phyloP scores from a whole-genome alignment of 2,797 vertebrate species.

The Sebastes steindachneri region DNA sequence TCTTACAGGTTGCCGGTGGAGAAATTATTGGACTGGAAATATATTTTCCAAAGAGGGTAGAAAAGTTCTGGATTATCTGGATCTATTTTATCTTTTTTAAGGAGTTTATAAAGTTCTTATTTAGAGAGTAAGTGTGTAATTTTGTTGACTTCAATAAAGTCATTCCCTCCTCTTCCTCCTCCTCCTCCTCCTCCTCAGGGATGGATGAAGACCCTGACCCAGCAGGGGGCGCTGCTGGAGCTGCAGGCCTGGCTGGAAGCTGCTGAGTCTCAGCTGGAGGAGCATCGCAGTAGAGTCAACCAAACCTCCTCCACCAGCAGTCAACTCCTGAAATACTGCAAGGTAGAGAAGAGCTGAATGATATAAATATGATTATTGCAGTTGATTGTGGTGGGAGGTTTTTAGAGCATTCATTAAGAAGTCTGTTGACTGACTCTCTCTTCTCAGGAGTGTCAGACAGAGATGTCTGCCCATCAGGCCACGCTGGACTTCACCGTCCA shows the following conservation, averaged over 20 bases:
- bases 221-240: constrained; percentile 85
- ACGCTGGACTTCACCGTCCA: constrained; percentile 88
- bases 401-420: background rate
- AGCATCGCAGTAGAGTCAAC: constrained; percentile 11
- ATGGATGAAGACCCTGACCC: constrained; percentile 86
- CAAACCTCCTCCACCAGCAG: constrained; percentile 18
- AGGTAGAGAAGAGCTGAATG: constrained; percentile 75
- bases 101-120: background rate
- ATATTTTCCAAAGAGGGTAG: background rate
- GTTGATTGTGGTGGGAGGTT: background rate
- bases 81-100: background rate
- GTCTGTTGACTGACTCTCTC: background rate
- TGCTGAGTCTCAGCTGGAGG: constrained; percentile 71
- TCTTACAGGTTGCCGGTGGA: background rate
- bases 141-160: background rate
- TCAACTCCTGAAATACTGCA: constrained; percentile 80
- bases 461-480: constrained; percentile 86
- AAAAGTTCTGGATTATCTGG: background rate
- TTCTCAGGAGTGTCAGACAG: constrained; percentile 82
- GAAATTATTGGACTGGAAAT: background rate
- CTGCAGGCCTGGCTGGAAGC: constrained; percentile 84
- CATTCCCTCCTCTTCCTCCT: constrained; percentile 1
- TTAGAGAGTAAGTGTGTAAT: background rate
- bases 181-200: constrained; percentile 73
- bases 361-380: background rate